Percentiles rank a stretch among this genome's conserved stretches.
These are phyloP conservation scores for Fopius arisanus DNA, from an alignment of 1,140 invertebrate species.

Conservation along the genomic window DNA sequence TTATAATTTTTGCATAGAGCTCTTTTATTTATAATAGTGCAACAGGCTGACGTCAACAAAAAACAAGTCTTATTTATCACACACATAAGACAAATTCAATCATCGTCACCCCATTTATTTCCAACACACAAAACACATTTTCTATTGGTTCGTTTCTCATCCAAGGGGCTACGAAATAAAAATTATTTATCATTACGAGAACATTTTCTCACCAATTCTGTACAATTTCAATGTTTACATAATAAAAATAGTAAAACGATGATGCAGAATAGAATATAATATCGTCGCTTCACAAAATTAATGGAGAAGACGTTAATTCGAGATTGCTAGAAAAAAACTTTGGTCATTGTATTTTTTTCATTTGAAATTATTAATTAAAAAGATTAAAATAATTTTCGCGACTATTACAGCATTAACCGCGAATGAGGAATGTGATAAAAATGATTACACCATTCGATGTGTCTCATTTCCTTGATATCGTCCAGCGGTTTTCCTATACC, in stretches of 20 bases:
- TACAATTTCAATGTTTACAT: conserved; percentile 12
- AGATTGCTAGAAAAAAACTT: background rate
- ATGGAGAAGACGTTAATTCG: background rate
- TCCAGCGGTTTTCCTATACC: conserved; percentile 5
- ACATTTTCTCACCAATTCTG: background rate
- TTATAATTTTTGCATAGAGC: conserved; percentile 28
- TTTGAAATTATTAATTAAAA: background rate
- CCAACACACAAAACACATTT: conserved; percentile 17
- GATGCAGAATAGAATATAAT: background rate
- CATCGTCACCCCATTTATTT: conserved; percentile 30
- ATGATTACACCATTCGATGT: conserved; percentile 7
- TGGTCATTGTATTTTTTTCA: background rate
- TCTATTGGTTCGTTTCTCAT: background rate
- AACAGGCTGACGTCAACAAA: conserved; percentile 44
- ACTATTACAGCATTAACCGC: background rate
- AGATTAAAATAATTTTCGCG: background rate
- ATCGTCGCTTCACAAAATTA: background rate
- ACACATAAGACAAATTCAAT: conserved; percentile 42
- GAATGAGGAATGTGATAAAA: conserved; percentile 5
- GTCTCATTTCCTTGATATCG: conserved; percentile 14
- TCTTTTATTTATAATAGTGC: conserved; percentile 46
- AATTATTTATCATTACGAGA: background rate
- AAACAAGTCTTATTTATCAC: conserved; percentile 48
- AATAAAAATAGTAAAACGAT: conserved; percentile 4
- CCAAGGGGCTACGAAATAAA: conserved; percentile 18